Conservation (phyloP, 2,113 vertebrate species). For the Catharus fuscescens region DNA sequence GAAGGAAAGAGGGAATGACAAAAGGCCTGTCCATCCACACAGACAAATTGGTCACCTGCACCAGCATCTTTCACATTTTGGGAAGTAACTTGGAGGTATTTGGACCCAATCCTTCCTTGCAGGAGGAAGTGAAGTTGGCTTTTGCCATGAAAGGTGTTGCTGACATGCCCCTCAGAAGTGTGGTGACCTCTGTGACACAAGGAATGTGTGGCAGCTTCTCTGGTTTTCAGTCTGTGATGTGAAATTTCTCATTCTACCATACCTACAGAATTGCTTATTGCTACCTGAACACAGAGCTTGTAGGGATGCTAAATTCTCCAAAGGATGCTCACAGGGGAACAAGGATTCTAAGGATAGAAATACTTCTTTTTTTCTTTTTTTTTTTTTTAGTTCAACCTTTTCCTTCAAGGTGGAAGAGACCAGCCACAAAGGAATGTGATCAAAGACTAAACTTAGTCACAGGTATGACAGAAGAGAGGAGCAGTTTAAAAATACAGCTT, state of each 20-base stretch:
- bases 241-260: neutral
- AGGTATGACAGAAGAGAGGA: neutral
- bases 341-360: neutral
- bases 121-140: neutral
- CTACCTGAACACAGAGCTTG: neutral
- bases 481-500: neutral
- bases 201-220: neutral
- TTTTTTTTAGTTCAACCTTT: neutral
- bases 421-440: neutral
- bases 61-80: neutral
- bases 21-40: neutral
- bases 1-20: neutral
- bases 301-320: neutral
- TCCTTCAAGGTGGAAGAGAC: neutral
- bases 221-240: neutral
- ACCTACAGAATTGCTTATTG: neutral
- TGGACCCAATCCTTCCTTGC: neutral
- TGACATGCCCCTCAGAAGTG: neutral
- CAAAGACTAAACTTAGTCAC: slow-evolving; percentile 44
- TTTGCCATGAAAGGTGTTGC: neutral
- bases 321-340: neutral
- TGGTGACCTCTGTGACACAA: neutral
- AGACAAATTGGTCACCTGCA: accelerated
- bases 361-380: neutral
- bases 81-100: neutral